Evolutionary conservation across 2,113 vertebrate species (phyloP).

Genomic region (Ginglymostoma cirratum): DNA sequence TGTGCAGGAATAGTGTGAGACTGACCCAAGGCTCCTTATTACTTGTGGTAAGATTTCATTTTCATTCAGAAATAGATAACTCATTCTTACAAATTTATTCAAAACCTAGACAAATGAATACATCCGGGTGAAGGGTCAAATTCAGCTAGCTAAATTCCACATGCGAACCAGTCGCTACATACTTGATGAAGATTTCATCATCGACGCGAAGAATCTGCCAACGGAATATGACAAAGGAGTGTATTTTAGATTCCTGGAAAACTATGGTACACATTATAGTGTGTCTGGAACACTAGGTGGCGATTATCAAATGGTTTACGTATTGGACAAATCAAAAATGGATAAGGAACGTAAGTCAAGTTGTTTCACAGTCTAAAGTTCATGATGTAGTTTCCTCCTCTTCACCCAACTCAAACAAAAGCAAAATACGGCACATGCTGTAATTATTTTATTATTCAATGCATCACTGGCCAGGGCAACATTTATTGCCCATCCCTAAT

Average conservation of each 20-base stretch:
- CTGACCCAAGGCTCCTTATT: not conserved
- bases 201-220: slow-evolving; percentile 66
- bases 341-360: slow-evolving; percentile 52
- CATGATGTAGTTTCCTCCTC: not conserved
- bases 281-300: slow-evolving; percentile 72
- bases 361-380: not conserved
- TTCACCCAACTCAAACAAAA: not conserved
- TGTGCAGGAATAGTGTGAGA: not conserved
- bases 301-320: slow-evolving; percentile 75
- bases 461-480: too few species aligned
- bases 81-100: not conserved
- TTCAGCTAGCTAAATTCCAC: slow-evolving; percentile 73
- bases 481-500: too few species aligned
- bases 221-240: slow-evolving; percentile 71
- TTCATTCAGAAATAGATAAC: not conserved
- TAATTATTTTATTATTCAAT: too few species aligned
- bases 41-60: not conserved
- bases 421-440: too few species aligned
- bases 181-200: slow-evolving; percentile 62
- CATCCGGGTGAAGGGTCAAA: slow-evolving; percentile 65
- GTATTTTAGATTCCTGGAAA: slow-evolving; percentile 83
- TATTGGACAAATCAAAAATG: slow-evolving; percentile 66
- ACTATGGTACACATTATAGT: slow-evolving; percentile 83
- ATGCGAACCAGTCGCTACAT: slow-evolving; percentile 58
- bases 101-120: slow-evolving; percentile 49